Evolutionary conservation across 2,797 vertebrate genomes (phyloP).

Genomic region (Sebastes cheni): DNA sequence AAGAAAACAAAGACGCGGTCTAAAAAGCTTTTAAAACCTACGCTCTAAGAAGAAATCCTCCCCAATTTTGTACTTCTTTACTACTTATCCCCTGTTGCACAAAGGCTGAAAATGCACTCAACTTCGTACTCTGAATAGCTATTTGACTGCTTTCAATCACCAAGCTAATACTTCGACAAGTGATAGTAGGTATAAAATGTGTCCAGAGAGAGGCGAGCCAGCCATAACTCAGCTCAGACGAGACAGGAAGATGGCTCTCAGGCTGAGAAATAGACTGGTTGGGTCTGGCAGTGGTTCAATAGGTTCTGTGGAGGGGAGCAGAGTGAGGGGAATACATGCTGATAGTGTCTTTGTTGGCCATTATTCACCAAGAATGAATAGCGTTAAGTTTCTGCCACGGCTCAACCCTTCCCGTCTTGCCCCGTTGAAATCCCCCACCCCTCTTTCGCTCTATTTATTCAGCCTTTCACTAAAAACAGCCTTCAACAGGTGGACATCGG

Average conservation of each 20-base stretch:
- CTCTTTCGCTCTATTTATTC: conserved; percentile 36
- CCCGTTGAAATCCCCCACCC: conserved; percentile 10
- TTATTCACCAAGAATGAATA: conserved; percentile 71
- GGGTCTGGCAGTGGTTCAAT: conserved; percentile 57
- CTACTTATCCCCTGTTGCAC: not conserved
- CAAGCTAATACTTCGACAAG: conserved; percentile 33
- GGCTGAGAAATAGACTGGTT: conserved; percentile 45
- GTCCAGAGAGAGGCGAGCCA: conserved; percentile 15
- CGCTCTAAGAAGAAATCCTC: conserved; percentile 19
- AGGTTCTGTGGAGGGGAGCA: conserved; percentile 42
- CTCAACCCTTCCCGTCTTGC: conserved; percentile 40
- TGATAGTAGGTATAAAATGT: conserved; percentile 25
- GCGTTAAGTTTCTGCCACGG: conserved; percentile 60
- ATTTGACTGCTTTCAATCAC: conserved; percentile 16
- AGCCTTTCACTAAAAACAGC: conserved; percentile 56
- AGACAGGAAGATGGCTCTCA: conserved; percentile 53
- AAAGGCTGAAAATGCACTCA: conserved; percentile 11
- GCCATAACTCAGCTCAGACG: conserved; percentile 38
- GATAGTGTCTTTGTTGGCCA: conserved; percentile 70
- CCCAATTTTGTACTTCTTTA: conserved; percentile 9
- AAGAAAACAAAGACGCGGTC: conserved; percentile 53
- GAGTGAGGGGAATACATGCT: conserved; percentile 62
- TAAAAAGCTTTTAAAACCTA: conserved; percentile 34
- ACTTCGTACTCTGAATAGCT: not conserved
- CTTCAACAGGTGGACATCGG: conserved; percentile 64